phyloP scores from a whole-genome alignment of 2,113 vertebrate species.

The Vicugna pacos region DNA sequence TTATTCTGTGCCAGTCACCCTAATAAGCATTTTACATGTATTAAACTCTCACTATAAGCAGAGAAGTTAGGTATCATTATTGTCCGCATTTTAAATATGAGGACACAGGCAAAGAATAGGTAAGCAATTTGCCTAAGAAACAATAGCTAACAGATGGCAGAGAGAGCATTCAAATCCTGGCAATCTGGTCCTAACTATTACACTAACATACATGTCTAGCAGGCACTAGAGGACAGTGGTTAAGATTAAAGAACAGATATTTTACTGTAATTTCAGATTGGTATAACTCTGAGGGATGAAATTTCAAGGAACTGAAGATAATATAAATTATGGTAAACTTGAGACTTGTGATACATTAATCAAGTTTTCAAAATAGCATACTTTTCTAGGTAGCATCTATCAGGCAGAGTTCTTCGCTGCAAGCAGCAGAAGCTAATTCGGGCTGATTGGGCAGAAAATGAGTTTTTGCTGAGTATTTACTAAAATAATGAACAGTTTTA shows the following conservation, averaged over 20 bases:
- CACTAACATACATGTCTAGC: background rate
- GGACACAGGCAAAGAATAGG: background rate
- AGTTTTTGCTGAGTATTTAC: background rate
- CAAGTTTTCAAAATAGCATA: constrained; percentile 13
- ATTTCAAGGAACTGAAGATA: background rate
- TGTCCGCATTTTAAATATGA: background rate
- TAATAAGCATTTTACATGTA: background rate
- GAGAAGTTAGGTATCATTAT: background rate
- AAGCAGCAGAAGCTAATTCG: background rate
- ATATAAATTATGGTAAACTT: background rate
- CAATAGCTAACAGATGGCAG: background rate
- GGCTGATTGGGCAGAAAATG: background rate
- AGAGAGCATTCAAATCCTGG: background rate
- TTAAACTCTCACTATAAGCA: background rate
- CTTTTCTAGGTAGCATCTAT: background rate
- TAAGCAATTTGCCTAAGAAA: background rate
- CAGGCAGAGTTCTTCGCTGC: background rate
- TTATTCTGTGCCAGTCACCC: background rate
- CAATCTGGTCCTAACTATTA: background rate
- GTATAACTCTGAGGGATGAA: background rate
- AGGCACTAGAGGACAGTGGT: background rate
- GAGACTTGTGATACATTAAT: background rate
- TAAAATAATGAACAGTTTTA: constrained; percentile 14
- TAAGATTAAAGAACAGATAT: background rate
- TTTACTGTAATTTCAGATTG: background rate